These are phyloP conservation scores for Hystrix brachyura DNA, from an alignment of 2,113 vertebrate genomes.

Conservation along the genomic window DNA sequence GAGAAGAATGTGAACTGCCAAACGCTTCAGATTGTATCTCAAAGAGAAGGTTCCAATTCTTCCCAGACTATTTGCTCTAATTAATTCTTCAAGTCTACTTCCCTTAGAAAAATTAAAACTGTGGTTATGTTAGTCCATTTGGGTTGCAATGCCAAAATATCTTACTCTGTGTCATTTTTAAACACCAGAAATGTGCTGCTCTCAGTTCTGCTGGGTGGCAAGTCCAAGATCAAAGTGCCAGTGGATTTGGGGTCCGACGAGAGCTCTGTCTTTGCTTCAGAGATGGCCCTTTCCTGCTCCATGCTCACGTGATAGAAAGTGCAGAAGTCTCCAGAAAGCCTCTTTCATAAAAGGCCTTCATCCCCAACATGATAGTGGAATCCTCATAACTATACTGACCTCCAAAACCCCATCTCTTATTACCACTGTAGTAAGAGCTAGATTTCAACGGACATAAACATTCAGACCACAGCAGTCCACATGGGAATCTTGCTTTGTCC, in stretches of 20 bases:
- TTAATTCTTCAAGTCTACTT: slow-evolving; percentile 53
- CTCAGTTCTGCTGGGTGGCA: neutral
- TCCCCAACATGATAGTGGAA: neutral
- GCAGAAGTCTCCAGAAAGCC: neutral
- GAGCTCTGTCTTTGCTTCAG: neutral
- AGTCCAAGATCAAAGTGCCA: neutral
- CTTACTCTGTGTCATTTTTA: neutral
- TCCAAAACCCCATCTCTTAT: neutral
- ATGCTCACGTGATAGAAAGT: too few relatives aligned
- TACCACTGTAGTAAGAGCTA: neutral
- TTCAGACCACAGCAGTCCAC: neutral
- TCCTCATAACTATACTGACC: neutral
- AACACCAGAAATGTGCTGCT: neutral
- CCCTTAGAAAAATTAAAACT: slow-evolving; percentile 1
- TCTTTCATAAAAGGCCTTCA: neutral
- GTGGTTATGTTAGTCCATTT: neutral
- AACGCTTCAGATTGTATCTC: neutral
- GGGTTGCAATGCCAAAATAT: neutral
- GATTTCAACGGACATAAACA: neutral
- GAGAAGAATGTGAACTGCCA: neutral
- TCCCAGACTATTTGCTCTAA: slow-evolving; percentile 44
- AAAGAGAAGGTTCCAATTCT: neutral
- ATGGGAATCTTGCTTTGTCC: too few relatives aligned
- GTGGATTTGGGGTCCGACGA: neutral
- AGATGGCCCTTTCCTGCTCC: neutral